Base-by-base conservation (phyloP, 1,140 invertebrate species). In the Trichonephila clavipes region DNA sequence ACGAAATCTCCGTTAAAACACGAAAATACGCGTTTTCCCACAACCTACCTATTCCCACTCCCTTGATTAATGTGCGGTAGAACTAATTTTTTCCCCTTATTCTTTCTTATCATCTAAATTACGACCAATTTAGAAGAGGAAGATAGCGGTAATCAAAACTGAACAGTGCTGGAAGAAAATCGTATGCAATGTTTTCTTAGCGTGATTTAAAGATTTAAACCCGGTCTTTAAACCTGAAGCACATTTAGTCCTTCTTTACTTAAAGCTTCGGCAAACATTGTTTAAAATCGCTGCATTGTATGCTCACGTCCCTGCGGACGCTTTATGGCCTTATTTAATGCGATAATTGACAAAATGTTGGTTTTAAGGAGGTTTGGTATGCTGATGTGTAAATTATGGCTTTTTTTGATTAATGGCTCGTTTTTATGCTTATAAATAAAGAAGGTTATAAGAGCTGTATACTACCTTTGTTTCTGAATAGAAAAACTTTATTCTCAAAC, bases 21-120 rank as follows among this genome's bases (percentile, higher is more conserved):
- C 72, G 72, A 77, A 77, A 77, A 77, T 77, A 77, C 28, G 28
- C 72, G 28, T 77, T 40, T 77, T 77, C 72, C 72, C 72, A 34
- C 72, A 18, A 7, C 10, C 28, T 34, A 18, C 72, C 28, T 18
- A 1, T 7, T 24, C 72, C 16, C 72, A 5, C 59, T 14, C 28
- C n/a, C 58, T 61, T 87, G 85, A 87, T 87, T 87, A 87, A 87
- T 87, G 85, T 61, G 85, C 28, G 85, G 85, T 87, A 10, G 40
- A 62, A 40, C 24, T 66, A 87, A 61, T 87, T 87, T 83, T 83
- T 83, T 83, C 82, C 16, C n/a, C 16, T 87, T 64, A 40, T 87
- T 87, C 58, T 61, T 64, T 87, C 61, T 87, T 87, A 87, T 87
- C 61, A 64, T 87, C 85, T 87, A 87, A 87, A 87, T 87, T 87